Base-by-base conservation (phyloP, 2,113 vertebrate genomes). In the Tragelaphus buxtoni region DNA sequence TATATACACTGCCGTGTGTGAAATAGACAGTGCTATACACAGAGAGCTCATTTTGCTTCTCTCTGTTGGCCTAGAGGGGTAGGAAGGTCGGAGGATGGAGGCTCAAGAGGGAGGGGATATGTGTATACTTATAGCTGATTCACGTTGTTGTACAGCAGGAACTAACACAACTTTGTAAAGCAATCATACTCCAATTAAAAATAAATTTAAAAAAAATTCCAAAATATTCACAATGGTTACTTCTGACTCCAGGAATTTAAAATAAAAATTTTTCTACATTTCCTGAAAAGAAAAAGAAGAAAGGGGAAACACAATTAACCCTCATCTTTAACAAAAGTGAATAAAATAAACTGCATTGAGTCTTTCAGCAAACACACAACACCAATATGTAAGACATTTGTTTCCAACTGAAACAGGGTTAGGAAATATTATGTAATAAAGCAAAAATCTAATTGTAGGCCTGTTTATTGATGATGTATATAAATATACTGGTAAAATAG, bases 361-460 rank as follows among this genome's bases (percentile, higher is more conserved):
- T 90, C 88, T 94, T 72, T 72, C 20, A 82, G 94, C 26, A 86
- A 79, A 79, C 14, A 81, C 9, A 77, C 14, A 65, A 10, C 14
- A 51, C 12, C 28, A 61, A 39, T 35, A 88, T 35, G 20, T 47
- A 76, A 58, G 53, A 56, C 14, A 7, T 22, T 89, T 58, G 47
- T 82, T 87, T 84, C 65, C 63, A 16, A 80, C n/a, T 76, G 18
- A 90, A 96, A 79, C 8, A 49, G 18, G 60, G 72, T 85, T 92
- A 85, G 74, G 80, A 96, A 84, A 88, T 63, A 85, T 80, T 91
- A 81, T 49, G 55, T 35, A 61, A 86, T 72, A 22, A 81, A 69
- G 95, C 13, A 90, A 97, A 92, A 47, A 58, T 77, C 61, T 95
- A 84, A 83, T 55, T 96, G 51, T 32, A 86, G 10, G 77, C 14